Evolutionary conservation across 2,797 vertebrate species (phyloP).

Genomic region (Heterohyrax brucei): DNA sequence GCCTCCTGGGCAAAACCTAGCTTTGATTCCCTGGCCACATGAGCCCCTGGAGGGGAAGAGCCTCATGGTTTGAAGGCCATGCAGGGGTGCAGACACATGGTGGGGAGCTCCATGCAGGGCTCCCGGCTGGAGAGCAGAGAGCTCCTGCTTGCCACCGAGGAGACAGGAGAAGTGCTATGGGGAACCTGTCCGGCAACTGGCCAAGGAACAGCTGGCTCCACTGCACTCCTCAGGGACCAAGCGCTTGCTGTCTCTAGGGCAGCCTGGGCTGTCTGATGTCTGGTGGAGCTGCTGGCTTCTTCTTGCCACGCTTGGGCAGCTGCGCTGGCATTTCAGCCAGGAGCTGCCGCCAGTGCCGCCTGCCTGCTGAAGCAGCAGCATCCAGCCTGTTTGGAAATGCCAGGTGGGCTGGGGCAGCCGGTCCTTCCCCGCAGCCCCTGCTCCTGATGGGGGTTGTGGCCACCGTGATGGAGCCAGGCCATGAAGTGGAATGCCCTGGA

Average conservation of each 20-base stretch:
- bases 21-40: background rate
- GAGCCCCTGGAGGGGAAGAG: background rate
- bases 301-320: constrained; percentile 64
- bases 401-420: constrained; percentile 54
- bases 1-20: background rate
- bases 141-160: background rate
- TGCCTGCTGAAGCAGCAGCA: background rate
- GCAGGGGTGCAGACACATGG: background rate
- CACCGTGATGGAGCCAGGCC: background rate
- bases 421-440: background rate
- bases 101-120: background rate
- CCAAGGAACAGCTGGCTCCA: background rate
- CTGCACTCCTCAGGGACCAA: background rate
- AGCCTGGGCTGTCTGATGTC: background rate
- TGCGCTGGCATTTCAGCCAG: constrained; percentile 45
- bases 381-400: background rate
- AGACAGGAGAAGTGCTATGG: background rate
- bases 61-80: background rate
- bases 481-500: background rate
- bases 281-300: background rate
- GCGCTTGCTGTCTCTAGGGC: background rate
- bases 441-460: background rate
- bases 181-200: background rate
- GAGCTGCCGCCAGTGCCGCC: constrained; percentile 57
- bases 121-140: background rate